Conservation (phyloP, 2,888 invertebrate species). For the Eucera pruinosa region DNA sequence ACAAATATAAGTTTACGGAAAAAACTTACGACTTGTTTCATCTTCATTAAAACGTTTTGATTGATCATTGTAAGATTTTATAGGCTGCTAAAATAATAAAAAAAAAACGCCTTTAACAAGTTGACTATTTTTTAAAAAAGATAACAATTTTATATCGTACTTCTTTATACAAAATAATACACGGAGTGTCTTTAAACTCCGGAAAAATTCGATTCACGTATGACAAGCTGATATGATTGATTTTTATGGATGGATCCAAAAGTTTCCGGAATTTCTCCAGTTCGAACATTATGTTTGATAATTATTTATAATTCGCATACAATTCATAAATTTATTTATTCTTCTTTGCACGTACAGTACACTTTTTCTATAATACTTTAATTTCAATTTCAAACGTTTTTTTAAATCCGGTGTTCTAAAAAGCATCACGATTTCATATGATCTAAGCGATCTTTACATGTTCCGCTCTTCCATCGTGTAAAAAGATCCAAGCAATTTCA, state of each 20-base stretch:
- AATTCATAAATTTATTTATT: neutral
- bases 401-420: slow-evolving; percentile 28
- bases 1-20: neutral
- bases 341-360: neutral
- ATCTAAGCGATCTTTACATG: slow-evolving; percentile 1
- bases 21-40: slow-evolving; percentile 29
- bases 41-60: neutral
- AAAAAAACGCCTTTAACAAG: no score
- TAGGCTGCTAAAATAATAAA: slow-evolving; percentile 23
- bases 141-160: no score
- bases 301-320: neutral
- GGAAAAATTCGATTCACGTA: slow-evolving; percentile 70
- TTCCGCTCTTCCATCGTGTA: neutral
- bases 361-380: slow-evolving; percentile 21
- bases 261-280: slow-evolving; percentile 17
- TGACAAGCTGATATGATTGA: slow-evolving; percentile 59
- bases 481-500: neutral
- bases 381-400: slow-evolving; percentile 39
- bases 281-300: slow-evolving; percentile 15
- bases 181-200: slow-evolving; percentile 46
- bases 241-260: slow-evolving; percentile 38
- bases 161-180: slow-evolving; percentile 58
- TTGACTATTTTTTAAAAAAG: no score
- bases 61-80: neutral
- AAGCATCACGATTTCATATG: slow-evolving; percentile 8